Base-by-base conservation (phyloP, 1,140 invertebrate genomes). In the Heliconius congener region DNA sequence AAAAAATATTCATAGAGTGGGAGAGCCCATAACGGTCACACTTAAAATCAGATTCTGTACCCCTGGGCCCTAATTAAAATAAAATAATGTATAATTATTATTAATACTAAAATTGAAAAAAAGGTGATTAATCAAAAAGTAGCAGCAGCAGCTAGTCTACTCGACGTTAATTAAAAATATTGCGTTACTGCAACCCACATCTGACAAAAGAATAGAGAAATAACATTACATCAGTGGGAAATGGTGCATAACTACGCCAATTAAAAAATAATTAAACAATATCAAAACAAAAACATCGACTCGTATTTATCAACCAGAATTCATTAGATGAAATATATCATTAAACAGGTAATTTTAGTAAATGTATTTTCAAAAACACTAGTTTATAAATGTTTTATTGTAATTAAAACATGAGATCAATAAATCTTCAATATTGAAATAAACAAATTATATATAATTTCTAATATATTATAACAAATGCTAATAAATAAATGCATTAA, bases 151-250 rank as follows among this genome's bases (percentile, higher is more conserved):
- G 27, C 60, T 66, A 66, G 13, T 66, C 4, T 66, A 27, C 60
- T n/a, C 4, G 27, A 66, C 27, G 27, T 66, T 66, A 66, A 66
- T 66, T 66, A 66, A 66, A 66, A 66, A 66, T 30, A 66, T 30
- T 30, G 23, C 60, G 23, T 13, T 66, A 27, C 23, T 66, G 60
- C 60, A 30, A 0, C 23, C 3, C 27, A 30, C 60, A 66, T 30
- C 60, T 66, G 23, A 66, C 23, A 66, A 66, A 66, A 30, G 27
- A 66, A 66, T 66, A 1, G 27, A 30, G 23, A 66, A 66, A 66
- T 4, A 66, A 66, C 27, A 66, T 66, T 16, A 66, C 60, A 30
- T n/a, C 60, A 16, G 27, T 66, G 60, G 27, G 27, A 66, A 66
- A 66, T 66, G 27, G 60, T 66, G 60, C 60, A 66, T 66, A 66